Base-by-base conservation (phyloP, 2,113 vertebrate genomes). In the Pterophyllum scalare region DNA sequence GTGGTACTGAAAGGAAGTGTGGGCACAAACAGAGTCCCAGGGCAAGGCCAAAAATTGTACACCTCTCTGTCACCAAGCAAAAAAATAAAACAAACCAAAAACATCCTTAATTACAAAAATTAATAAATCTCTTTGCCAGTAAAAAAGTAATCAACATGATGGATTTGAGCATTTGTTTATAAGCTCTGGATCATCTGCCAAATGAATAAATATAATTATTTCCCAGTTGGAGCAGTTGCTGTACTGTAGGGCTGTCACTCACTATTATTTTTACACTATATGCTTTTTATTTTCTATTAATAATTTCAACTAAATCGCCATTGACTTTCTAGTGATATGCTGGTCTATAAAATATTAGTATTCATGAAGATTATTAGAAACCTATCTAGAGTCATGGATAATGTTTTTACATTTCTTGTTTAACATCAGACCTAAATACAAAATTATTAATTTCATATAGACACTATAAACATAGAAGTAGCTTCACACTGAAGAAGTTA, bases 111-210 rank as follows among this genome's bases (percentile, higher is more conserved):
- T 70, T 70, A 52, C 24, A 70, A 70, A 70, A 70, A 52, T 70
- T 17, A 28, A 70, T 70, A 52, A 70, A 70, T 70, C 43, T 70
- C 9, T 70, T 72, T 72, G 43, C 24, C 65, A 72, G 10, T 72
- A 72, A 54, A 52, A 38, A n/a, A n/a, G n/a, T n/a, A n/a, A 52
- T 52, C 28, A 72, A 52, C 46, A 72, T n/a, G 26, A 54, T 72
- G 26, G 67, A 72, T 31, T 54, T 5, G 24, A 52, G 17, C 65
- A 72, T 72, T 72, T 72, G 43, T 72, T 72, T 72, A 22, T 70
- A 28, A 70, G 65, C 67, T 72, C n/a, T 72, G 67, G 46, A 72
- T 72, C 46, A 72, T 72, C 11, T 72, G 67, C 67, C 67, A 33
- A 54, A 52, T 72, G 6, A 72, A 72, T 52, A 72, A 72, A 72